These are phyloP conservation scores for Hoplias malabaricus DNA, from an alignment of 2,113 vertebrate species.

Conservation along the genomic window DNA sequence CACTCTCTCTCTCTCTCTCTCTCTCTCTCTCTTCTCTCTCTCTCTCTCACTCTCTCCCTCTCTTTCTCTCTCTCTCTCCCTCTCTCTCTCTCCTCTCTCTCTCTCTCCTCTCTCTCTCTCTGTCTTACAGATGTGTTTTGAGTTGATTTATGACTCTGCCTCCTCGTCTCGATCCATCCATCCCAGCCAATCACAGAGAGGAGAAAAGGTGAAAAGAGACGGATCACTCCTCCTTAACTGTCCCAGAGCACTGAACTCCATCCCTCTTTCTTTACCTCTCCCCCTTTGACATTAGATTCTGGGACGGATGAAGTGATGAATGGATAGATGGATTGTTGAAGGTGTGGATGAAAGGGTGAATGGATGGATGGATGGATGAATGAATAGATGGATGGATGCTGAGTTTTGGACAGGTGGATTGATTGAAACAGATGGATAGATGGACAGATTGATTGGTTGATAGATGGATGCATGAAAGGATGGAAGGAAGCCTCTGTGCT, in stretches of 20 bases:
- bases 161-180: constrained; percentile 47
- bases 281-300: background rate
- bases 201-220: background rate
- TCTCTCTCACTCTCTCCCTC: background rate
- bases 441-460: constrained; percentile 56
- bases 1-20: constrained; percentile 26
- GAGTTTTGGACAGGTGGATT: too few relatives aligned
- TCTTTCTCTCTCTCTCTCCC: background rate
- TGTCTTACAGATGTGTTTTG: background rate
- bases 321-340: constrained; percentile 41
- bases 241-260: background rate
- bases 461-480: constrained; percentile 14
- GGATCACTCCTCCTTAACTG: background rate
- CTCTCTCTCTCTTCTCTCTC: background rate
- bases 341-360: constrained; percentile 52
- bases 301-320: constrained; percentile 52
- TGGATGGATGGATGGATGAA: constrained; percentile 28
- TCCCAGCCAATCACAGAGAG: constrained; percentile 20
- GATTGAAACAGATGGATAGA: constrained; percentile 13
- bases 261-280: constrained; percentile 26
- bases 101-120: background rate
- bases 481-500: background rate
- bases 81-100: background rate
- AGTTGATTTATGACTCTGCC: constrained; percentile 46
- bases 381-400: constrained; percentile 58